Evolutionary conservation across 1,140 invertebrate genomes (phyloP).

Genomic region (Colletes gigas): DNA sequence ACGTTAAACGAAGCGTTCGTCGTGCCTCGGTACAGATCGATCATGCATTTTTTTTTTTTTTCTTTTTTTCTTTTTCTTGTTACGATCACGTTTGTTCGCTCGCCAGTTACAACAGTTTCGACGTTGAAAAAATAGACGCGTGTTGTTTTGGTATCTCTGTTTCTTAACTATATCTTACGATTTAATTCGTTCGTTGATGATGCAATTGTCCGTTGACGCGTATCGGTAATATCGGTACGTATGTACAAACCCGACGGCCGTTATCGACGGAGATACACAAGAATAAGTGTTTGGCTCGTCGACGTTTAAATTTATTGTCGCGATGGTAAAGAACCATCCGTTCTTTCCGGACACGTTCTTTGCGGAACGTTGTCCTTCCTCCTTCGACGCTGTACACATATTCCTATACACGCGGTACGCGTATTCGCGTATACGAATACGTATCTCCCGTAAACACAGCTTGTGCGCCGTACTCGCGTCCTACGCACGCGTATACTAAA

Average conservation of each 20-base stretch:
- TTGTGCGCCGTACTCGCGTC: background rate
- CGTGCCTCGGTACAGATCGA: background rate
- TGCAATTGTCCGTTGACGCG: conserved; percentile 21
- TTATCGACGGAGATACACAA: conserved; percentile 1
- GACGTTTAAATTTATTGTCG: conserved; percentile 44
- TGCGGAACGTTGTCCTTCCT: background rate
- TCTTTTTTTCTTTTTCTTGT: background rate
- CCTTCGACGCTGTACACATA: background rate
- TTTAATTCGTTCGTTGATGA: conserved; percentile 31
- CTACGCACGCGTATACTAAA: conserved; percentile 15
- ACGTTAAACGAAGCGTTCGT: background rate
- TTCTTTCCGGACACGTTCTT: background rate
- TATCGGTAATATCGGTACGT: conserved; percentile 13
- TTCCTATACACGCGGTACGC: background rate
- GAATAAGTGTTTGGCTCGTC: conserved; percentile 9
- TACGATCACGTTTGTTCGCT: background rate
- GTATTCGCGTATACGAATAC: background rate
- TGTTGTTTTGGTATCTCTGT: conserved; percentile 23
- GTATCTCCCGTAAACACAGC: background rate
- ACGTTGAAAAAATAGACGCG: conserved; percentile 38
- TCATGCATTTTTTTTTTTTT: background rate
- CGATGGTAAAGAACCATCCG: background rate
- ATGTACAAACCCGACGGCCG: conserved; percentile 42
- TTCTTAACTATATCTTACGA: conserved; percentile 33
- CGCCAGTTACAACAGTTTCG: background rate